A percentile compares a stretch with the other conserved stretches of the same genome.
Evolutionary conservation across 2,797 vertebrate genomes (phyloP).

Genomic region (Scolopax rusticola): DNA sequence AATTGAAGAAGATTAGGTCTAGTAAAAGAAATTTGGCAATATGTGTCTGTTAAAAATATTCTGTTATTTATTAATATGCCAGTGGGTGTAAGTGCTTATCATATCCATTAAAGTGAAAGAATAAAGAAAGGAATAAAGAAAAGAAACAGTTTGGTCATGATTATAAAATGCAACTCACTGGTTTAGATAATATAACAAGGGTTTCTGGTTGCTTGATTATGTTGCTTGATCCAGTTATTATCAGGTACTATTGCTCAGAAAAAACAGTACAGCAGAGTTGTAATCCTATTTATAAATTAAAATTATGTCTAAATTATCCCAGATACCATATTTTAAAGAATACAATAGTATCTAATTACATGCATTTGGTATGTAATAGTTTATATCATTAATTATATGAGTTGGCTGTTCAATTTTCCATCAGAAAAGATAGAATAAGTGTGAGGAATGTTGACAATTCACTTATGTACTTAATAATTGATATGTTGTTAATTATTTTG

Average conservation of each 20-base stretch:
- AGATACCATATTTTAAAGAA: not conserved
- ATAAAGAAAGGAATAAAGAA: not conserved
- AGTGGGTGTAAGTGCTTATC: not conserved
- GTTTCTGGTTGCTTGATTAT: not conserved
- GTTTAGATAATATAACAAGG: not conserved
- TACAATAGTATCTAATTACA: not conserved
- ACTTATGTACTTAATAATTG: constrained; percentile 74
- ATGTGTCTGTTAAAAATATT: not conserved
- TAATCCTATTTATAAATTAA: not conserved
- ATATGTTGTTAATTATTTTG: constrained; percentile 77
- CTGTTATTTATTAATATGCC: not conserved
- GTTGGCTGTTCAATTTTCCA: constrained; percentile 31
- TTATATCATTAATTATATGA: not conserved
- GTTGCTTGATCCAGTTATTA: not conserved
- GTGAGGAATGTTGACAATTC: constrained; percentile 52
- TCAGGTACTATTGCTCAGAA: not conserved
- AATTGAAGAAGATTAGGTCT: not conserved
- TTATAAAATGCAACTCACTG: not conserved
- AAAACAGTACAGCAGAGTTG: not conserved
- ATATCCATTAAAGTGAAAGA: not conserved
- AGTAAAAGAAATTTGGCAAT: not conserved
- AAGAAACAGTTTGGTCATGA: not conserved
- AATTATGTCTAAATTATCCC: not conserved
- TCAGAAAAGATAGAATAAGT: constrained; percentile 49
- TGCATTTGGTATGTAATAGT: not conserved